Base-by-base conservation (phyloP, 2,113 vertebrate species). In the Lophochroa leadbeateri region DNA sequence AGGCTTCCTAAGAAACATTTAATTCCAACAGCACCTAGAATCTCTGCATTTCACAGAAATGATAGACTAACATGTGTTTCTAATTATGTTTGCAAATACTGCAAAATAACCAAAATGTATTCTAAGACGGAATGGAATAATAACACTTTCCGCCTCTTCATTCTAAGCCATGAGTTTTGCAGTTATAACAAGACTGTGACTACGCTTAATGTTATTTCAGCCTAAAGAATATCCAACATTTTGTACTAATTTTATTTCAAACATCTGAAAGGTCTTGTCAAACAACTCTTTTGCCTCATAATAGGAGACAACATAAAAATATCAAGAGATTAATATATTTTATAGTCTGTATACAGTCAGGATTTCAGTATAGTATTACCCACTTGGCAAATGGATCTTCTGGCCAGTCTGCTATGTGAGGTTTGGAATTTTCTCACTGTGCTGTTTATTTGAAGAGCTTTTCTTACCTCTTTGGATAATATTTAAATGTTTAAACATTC, bases 61-160 rank as follows among this genome's bases (percentile, higher is more conserved):
- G 4, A 81, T 55, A 82, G 11, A 85, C 49, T 85, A 91, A 92
- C 85, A 97, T 7, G 7, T 97, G 97, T 96, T 98, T 97, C 88
- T 92, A 92, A 92, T 98, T 97, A 95, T 76, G 50, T 74, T 93
- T 50, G 89, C 33, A 71, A 78, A 61, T 76, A 82, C 79, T 96
- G 96, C 44, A 97, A 97, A 97, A 95, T 84, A 96, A 92, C 78
- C 94, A 65, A 95, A 67, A 79, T 84, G 74, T 87, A 84, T 77
- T 95, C 86, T 96, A 83, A 94, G 87, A 55, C 55, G 3, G n/a
- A 90, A 93, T 52, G 75, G 44, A 96, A 95, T 81, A 96, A 79
- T 12, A 67, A 60, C 3, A 4, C 43, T 88, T 88, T 50, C 41
- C 41, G 71, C 15, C 37, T 65, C 39, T 46, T 90, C 58, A 35